Evolutionary conservation across 2,797 vertebrate genomes (phyloP).

Genomic region (Agapornis canus): DNA sequence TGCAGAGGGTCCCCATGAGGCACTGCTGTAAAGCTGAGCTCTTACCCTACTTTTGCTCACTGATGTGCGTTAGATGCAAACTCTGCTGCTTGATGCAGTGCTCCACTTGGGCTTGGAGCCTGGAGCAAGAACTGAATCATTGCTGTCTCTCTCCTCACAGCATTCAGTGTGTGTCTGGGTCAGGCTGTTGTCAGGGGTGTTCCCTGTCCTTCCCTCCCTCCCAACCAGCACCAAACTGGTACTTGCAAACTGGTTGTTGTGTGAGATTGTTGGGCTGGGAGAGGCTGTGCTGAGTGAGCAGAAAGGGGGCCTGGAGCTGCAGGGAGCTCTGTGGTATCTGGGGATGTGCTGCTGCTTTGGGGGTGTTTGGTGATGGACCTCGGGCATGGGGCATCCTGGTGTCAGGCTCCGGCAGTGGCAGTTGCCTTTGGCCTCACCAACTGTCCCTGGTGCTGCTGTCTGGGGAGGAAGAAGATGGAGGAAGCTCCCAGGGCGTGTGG

Average conservation of each 20-base stretch:
- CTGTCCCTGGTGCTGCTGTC: neutral
- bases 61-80: fast-evolving
- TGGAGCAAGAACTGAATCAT: slow-evolving; percentile 62
- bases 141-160: neutral
- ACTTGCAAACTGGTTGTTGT: neutral
- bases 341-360: neutral
- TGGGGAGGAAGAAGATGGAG: neutral
- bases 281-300: neutral
- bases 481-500: neutral
- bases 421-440: fast-evolving
- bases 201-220: neutral
- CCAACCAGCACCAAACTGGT: slow-evolving; percentile 36
- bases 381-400: fast-evolving
- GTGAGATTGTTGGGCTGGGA: neutral
- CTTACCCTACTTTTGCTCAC: neutral
- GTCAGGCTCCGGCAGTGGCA: fast-evolving
- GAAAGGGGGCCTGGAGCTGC: neutral
- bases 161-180: neutral
- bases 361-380: neutral
- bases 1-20: fast-evolving
- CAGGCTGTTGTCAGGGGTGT: slow-evolving; percentile 27
- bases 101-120: neutral
- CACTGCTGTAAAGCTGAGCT: fast-evolving
- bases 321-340: fast-evolving
- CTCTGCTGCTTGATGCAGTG: neutral